These are phyloP conservation scores for Rhea americana DNA, from an alignment of 2,113 vertebrate genomes.

Conservation along the genomic window DNA sequence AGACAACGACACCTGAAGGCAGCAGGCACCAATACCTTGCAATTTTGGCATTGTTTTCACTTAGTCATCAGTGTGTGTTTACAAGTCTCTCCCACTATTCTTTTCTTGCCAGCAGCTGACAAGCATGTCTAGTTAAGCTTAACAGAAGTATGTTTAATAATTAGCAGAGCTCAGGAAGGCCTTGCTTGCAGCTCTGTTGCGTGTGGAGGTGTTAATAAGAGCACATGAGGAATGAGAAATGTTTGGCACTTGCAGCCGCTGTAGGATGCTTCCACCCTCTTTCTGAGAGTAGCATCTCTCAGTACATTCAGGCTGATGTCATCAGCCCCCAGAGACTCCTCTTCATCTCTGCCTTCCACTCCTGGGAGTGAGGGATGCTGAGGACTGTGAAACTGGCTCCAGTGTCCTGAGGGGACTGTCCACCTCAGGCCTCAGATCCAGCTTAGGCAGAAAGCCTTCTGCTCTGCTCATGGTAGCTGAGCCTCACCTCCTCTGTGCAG, in stretches of 20 bases:
- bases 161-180: slow-evolving; percentile 40
- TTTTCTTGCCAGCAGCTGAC: slow-evolving; percentile 48
- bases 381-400: accelerated
- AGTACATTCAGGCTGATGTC: neutral
- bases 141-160: slow-evolving; percentile 48
- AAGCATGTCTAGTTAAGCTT: slow-evolving; percentile 34
- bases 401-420: neutral
- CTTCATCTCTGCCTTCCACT: neutral
- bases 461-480: neutral
- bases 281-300: neutral
- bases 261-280: neutral
- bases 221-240: slow-evolving; percentile 15
- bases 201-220: slow-evolving; percentile 40
- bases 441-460: neutral
- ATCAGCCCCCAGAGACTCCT: neutral
- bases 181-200: slow-evolving; percentile 18
- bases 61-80: neutral
- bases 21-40: neutral
- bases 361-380: accelerated
- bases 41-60: slow-evolving; percentile 1
- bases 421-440: neutral
- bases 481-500: neutral
- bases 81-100: slow-evolving; percentile 16
- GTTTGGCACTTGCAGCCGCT: neutral
- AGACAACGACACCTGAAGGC: slow-evolving; percentile 62